A percentile compares a stretch with the other conserved stretches of the same genome.
These are phyloP conservation scores for Orussus abietinus DNA, from an alignment of 1,140 invertebrate genomes.

Conservation along the genomic window DNA sequence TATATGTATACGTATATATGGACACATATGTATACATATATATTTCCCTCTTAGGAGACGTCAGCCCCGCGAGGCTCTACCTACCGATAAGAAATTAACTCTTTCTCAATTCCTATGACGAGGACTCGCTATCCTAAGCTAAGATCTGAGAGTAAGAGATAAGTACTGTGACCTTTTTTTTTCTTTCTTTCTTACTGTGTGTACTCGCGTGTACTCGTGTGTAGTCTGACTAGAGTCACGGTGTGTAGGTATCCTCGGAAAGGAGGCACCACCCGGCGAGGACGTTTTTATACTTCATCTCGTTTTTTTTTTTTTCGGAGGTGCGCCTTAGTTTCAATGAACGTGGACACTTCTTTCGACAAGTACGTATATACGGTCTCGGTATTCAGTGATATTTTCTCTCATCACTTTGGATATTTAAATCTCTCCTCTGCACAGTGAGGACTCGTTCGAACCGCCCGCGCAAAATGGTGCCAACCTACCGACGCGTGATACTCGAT, in stretches of 20 bases:
- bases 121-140: slow-evolving; percentile 34
- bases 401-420: background rate
- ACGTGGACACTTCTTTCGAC: background rate
- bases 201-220: slow-evolving; percentile 17
- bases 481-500: no score
- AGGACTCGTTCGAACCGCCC: background rate
- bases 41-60: slow-evolving; percentile 2
- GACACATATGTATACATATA: slow-evolving; percentile 6
- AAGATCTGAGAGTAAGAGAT: slow-evolving; percentile 29
- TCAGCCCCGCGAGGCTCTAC: slow-evolving; percentile 28
- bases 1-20: no score
- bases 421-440: background rate
- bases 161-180: no score
- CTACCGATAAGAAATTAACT: slow-evolving; percentile 42
- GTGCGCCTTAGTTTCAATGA: background rate
- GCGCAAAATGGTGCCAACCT: no score
- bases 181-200: slow-evolving; percentile 13
- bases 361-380: background rate
- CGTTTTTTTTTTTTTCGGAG: background rate
- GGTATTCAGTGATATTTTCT: background rate
- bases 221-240: slow-evolving; percentile 28
- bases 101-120: slow-evolving; percentile 47
- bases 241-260: no score
- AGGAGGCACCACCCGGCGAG: no score
- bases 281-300: no score